These are phyloP conservation scores for Tetraneura akinire DNA, from an alignment of 1,140 invertebrate species.

Conservation along the genomic window DNA sequence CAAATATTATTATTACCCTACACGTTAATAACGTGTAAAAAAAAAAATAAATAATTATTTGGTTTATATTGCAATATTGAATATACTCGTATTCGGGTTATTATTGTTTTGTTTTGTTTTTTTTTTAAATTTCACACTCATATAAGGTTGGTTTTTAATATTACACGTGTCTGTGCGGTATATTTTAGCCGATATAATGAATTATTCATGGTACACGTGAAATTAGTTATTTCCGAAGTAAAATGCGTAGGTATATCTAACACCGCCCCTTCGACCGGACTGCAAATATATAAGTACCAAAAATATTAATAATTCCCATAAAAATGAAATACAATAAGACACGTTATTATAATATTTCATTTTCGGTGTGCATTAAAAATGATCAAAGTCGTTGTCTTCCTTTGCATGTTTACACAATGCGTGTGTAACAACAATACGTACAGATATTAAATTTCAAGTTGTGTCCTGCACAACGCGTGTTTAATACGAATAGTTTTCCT, in stretches of 20 bases:
- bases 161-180: neutral
- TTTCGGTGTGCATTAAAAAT: neutral
- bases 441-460: neutral
- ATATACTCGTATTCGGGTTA: too few species aligned
- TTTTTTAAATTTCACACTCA: too few species aligned
- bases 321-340: neutral
- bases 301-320: neutral
- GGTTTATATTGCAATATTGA: too few species aligned
- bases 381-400: neutral
- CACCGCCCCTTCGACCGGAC: neutral
- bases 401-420: neutral
- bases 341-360: neutral
- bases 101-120: too few species aligned
- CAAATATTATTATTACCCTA: too few species aligned
- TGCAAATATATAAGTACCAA: neutral
- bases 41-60: too few species aligned
- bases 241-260: neutral
- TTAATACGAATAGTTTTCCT: neutral
- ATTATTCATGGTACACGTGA: slow-evolving; percentile 4
- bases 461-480: neutral
- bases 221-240: slow-evolving; percentile 10
- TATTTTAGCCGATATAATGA: neutral
- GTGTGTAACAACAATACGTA: neutral
- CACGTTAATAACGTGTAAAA: too few species aligned
- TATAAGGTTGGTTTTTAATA: too few species aligned